Evolutionary conservation across 2,888 invertebrate genomes (phyloP), one percentile per base, ranked within the genome.

Genomic region (Scaptomyza flava): DNA sequence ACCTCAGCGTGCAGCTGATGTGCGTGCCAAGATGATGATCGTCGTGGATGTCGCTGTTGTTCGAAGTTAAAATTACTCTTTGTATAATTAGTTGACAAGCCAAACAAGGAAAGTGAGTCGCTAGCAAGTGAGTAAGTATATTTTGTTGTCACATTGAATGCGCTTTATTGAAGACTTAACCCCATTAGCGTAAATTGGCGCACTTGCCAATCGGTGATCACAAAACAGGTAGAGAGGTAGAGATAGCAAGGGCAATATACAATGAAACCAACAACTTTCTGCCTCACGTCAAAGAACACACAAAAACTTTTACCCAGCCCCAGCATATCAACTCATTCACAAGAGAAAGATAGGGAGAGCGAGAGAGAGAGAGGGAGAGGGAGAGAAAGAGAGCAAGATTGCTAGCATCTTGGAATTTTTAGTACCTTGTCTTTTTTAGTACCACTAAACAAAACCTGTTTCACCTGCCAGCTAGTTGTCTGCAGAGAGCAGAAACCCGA

Each of bases 151-250:
- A 87, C 71, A 50, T 74, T 82, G 66, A 63, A 51, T 67, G 67
- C 64, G 69, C 84, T 76, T 75, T 83, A 89, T 83, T 87, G 76
- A 83, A 87, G 89, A 75, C 82, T 83, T 83, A 83, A 87, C 82
- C 89, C 87, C 89, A 83, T 83, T 83, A 83, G 84, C 87, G 79
- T 87, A 85, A 83, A 83, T 83, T 83, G 82, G 89, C 82, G 82
- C 82, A 89, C 82, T 83, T 83, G 82, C 87, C 82, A 89, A 89
- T 82, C 89, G 68, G 75, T 54, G 86, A 89, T 87, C 81, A 64
- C 70, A 72, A 68, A 68, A 70, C 85, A 81, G 83, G 79, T 79
- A 72, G 62, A 61, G 31, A 72, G 77, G 70, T 66, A 79, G 56
- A 52, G 20, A 50, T 30, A 47, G 57, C 62, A 59, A 64, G 51